These are phyloP conservation scores for Scomber colias DNA, from an alignment of 2,113 vertebrate genomes.

Conservation along the genomic window DNA sequence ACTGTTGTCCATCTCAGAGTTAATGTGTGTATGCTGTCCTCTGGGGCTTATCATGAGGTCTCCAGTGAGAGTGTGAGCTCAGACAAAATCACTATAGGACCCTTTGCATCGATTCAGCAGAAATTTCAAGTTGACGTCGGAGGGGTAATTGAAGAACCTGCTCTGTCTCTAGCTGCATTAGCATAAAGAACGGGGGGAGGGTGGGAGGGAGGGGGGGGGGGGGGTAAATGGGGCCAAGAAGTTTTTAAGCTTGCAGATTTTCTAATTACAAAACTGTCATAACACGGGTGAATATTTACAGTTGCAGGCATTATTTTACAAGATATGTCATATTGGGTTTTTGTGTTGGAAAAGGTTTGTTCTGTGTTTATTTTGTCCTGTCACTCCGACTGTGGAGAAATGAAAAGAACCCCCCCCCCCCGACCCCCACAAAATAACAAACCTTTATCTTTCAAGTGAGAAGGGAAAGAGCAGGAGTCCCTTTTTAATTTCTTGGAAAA, in stretches of 20 bases:
- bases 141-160: slow-evolving; percentile 39
- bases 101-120: slow-evolving; percentile 56
- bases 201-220: too few relatives aligned
- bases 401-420: background rate
- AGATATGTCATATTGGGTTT: slow-evolving; percentile 7
- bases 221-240: background rate
- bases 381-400: background rate
- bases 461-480: background rate
- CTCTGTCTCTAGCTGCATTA: slow-evolving; percentile 1
- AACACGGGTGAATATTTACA: background rate
- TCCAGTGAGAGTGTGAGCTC: slow-evolving; percentile 39
- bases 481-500: background rate
- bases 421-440: background rate
- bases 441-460: background rate
- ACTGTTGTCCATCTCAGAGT: background rate
- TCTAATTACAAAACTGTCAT: slow-evolving; percentile 38
- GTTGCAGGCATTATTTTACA: slow-evolving; percentile 16
- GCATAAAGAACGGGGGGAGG: background rate
- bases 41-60: slow-evolving; percentile 33
- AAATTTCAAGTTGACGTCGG: slow-evolving; percentile 6
- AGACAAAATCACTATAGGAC: slow-evolving; percentile 18
- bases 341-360: background rate
- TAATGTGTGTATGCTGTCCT: slow-evolving; percentile 7
- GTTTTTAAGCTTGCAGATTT: slow-evolving; percentile 15
- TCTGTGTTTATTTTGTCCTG: background rate